Evolutionary conservation across 1,140 invertebrate species (phyloP), one percentile per base, ranked within the genome.

Genomic region (Caenorhabditis briggsae): DNA sequence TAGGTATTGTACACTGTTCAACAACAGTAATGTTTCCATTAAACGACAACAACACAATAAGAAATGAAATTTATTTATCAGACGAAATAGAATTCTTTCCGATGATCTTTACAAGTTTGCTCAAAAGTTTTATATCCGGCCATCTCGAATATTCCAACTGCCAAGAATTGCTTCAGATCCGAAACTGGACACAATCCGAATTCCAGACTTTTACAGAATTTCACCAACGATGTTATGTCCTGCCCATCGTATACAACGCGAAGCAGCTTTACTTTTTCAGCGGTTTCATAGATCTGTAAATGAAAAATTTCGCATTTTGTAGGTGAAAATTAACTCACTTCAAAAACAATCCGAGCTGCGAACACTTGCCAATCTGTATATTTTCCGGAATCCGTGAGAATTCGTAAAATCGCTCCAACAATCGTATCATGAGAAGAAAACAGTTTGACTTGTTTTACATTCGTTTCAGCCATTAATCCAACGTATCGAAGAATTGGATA

Each of bases 261-360:
- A 25, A 86, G 55, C 9, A 82, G 65, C 12, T 20, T 58, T 20
- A 23, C 5, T 46, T 61, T 83, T 58, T 59, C 55, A 25, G 53
- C 6, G 0, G 55, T 59, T 20, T 82, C 25, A 41, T 86, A 78
- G 14, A 55, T 61, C 56, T 86, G 43, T 25, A 25, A 61, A n/a
- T 25, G 0, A 11, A 12, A 11, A 20, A 53, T 11, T 33, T 8
- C 12, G 18, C 0, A 58, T 16, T 12, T 82, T 20, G 46, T 43
- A 53, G 20, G 6, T 1, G 7, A 23, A 64, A 84, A 16, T 33
- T 2, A 64, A 43, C 1, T n/a, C 11, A 86, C 85, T 70, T 86
- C 85, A 25, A 86, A 86, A 61, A 61, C 43, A 18, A 86, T 18
- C 9, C 85, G 50, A 9, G 85, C 43, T 14, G 64, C 85, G 48